These are phyloP conservation scores for Pseudococcus longispinus DNA, from an alignment of 2,888 invertebrate species.

Conservation along the genomic window DNA sequence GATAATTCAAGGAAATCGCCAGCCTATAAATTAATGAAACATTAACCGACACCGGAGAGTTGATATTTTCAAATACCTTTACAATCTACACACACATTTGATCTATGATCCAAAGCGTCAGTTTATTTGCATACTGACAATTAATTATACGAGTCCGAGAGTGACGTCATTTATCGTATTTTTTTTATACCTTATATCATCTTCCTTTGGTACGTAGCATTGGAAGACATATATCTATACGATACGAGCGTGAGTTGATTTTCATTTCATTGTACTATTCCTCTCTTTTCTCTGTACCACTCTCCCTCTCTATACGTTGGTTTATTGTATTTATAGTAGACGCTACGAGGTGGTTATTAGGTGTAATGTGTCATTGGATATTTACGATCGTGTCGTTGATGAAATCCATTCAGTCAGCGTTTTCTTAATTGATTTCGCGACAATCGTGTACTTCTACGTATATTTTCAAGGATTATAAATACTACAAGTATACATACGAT, in stretches of 20 bases:
- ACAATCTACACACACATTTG: neutral
- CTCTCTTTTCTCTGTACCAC: neutral
- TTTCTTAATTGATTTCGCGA: slow-evolving; percentile 6
- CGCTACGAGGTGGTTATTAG: neutral
- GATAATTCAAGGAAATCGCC: neutral
- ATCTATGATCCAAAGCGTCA: slow-evolving; percentile 23
- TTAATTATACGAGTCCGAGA: neutral
- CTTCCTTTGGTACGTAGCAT: neutral
- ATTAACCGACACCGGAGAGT: neutral
- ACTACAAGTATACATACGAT: neutral
- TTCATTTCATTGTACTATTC: neutral
- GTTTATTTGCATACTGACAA: slow-evolving; percentile 23
- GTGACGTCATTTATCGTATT: neutral
- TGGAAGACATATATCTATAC: neutral
- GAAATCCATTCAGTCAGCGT: neutral
- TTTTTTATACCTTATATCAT: neutral
- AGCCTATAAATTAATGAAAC: neutral
- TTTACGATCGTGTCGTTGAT: slow-evolving; percentile 15
- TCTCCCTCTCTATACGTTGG: neutral
- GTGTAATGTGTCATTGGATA: slow-evolving; percentile 1
- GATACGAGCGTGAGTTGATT: slow-evolving; percentile 9
- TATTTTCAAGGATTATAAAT: neutral
- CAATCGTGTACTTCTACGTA: neutral
- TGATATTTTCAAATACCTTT: neutral
- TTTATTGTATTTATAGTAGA: neutral